A percentile compares a stretch with the other conserved stretches of the same genome.
Conservation (phyloP, 2,888 invertebrate species). For the Orthosia gracilis region DNA sequence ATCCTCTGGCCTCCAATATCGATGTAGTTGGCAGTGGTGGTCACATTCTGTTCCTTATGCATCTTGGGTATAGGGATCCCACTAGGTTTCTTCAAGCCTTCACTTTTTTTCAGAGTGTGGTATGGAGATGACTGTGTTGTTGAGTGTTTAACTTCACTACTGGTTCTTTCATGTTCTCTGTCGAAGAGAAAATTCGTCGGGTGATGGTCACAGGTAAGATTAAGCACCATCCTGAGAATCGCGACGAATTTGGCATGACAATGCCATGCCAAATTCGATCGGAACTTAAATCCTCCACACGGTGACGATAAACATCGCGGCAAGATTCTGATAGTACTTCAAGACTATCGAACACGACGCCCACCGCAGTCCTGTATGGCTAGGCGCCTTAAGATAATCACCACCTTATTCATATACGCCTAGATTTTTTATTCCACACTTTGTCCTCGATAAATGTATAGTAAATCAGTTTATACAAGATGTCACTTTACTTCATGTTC, state of each 20-base stretch:
- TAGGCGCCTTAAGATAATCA: too few relatives aligned
- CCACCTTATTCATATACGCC: too few relatives aligned
- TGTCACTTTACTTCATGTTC: too few relatives aligned
- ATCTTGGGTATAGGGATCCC: conserved; percentile 87
- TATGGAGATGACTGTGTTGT: conserved; percentile 87
- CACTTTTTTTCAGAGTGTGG: conserved; percentile 86
- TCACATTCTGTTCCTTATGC: conserved; percentile 86
- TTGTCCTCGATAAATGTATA: too few relatives aligned
- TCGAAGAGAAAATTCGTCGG: neutral
- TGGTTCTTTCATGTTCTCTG: conserved; percentile 89
- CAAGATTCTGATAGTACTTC: neutral
- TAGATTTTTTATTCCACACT: too few relatives aligned
- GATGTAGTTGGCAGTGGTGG: conserved; percentile 85
- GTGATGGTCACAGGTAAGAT: neutral
- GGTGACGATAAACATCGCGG: neutral
- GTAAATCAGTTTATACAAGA: too few relatives aligned
- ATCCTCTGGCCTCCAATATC: conserved; percentile 89
- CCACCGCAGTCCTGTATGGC: too few relatives aligned
- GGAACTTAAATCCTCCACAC: neutral
- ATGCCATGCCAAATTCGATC: neutral
- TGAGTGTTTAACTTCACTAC: conserved; percentile 87
- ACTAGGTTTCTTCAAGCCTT: conserved; percentile 85
- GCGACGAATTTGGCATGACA: neutral
- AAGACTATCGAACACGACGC: too few relatives aligned
- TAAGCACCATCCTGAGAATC: neutral